Percentiles rank a stretch among this genome's conserved stretches.
Evolutionary conservation across 2,888 invertebrate species (phyloP).

Genomic region (Idaea dimidiata): DNA sequence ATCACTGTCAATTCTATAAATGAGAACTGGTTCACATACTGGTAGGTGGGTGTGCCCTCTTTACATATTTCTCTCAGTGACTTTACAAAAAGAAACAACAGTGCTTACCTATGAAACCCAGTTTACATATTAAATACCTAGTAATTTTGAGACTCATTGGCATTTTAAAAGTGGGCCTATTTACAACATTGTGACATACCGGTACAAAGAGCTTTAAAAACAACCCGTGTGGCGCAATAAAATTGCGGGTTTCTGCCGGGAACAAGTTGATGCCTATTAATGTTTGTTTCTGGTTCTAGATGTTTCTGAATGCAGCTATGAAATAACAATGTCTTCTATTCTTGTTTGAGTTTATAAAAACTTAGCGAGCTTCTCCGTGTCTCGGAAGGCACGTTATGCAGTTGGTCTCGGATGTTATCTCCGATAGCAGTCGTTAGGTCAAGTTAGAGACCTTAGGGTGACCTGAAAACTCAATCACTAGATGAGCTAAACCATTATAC

Average conservation of each 20-base stretch:
- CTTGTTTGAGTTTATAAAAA: no score
- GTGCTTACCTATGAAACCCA: slow-evolving; percentile 13
- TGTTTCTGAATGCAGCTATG: not conserved
- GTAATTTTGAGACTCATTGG: slow-evolving; percentile 8
- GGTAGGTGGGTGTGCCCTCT: slow-evolving; percentile 22
- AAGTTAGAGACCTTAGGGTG: no score
- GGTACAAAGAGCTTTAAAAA: not conserved
- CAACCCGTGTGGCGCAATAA: no score
- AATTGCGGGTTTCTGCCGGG: no score
- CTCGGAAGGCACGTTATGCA: no score
- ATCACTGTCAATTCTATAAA: not conserved
- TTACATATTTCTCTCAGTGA: slow-evolving; percentile 25
- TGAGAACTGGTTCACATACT: not conserved
- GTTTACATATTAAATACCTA: slow-evolving; percentile 14
- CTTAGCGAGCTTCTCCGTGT: no score
- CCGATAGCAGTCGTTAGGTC: no score
- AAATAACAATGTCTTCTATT: slow-evolving; percentile 5
- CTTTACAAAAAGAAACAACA: slow-evolving; percentile 20
- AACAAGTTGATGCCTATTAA: no score
- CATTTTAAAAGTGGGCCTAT: slow-evolving; percentile 18
- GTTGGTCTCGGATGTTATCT: no score
- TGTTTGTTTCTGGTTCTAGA: no score
- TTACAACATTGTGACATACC: slow-evolving; percentile 3
- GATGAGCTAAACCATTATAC: no score
- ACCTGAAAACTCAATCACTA: no score